Percentiles rank a stretch among this genome's conserved stretches.
These are phyloP conservation scores for Herminia tarsipennalis DNA, from an alignment of 2,888 invertebrate genomes.

Conservation along the genomic window DNA sequence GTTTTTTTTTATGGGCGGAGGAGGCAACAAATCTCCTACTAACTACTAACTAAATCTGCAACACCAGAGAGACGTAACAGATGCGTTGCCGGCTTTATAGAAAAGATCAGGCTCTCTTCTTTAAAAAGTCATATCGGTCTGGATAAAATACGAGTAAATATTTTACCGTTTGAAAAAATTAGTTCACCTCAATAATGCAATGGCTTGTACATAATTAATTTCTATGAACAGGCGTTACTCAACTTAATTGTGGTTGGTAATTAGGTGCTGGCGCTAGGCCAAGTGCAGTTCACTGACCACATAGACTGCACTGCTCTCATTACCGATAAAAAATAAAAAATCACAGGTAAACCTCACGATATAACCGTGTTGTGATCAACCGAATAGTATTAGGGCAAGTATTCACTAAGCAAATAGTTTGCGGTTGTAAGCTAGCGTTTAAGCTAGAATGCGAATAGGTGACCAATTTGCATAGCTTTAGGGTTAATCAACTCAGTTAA, in stretches of 20 bases:
- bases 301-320: not conserved
- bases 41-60: too few species aligned
- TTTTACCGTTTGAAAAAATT: too few species aligned
- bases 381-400: not conserved
- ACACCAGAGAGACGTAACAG: too few species aligned
- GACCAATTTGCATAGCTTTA: too few species aligned
- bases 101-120: too few species aligned
- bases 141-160: too few species aligned
- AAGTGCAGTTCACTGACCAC: not conserved
- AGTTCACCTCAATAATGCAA: not conserved
- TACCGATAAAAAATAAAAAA: not conserved
- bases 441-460: too few species aligned
- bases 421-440: not conserved
- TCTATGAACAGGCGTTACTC: constrained; percentile 3
- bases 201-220: not conserved
- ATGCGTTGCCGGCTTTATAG: too few species aligned
- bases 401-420: not conserved
- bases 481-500: too few species aligned
- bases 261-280: not conserved
- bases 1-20: too few species aligned
- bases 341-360: not conserved
- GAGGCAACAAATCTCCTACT: too few species aligned
- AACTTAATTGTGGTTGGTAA: not conserved
- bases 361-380: constrained; percentile 8
- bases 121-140: too few species aligned